Conservation (phyloP, 2,797 vertebrate species). For the Galagoides demidoff region DNA sequence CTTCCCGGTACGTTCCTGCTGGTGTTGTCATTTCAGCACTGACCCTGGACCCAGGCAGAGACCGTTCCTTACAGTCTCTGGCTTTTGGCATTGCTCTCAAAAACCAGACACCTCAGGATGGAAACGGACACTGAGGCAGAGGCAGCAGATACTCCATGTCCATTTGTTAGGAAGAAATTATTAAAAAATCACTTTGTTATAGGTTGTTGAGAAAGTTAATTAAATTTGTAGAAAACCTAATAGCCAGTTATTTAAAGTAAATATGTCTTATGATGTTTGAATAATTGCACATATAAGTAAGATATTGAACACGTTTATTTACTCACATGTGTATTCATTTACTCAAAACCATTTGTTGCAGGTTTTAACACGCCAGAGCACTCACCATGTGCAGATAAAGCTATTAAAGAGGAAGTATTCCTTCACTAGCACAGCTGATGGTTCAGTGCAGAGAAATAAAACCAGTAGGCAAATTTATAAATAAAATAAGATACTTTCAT, state of each 20-base stretch:
- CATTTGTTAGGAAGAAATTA: constrained; percentile 62
- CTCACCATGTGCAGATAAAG: neutral
- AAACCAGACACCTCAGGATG: neutral
- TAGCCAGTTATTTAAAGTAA: neutral
- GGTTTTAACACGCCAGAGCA: neutral
- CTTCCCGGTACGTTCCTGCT: constrained; percentile 41
- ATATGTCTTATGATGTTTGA: neutral
- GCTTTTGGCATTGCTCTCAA: neutral
- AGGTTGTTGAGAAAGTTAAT: constrained; percentile 18
- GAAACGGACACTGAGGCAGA: constrained; percentile 17
- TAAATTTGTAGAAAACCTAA: constrained; percentile 53
- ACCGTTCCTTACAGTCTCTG: neutral
- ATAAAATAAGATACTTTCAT: neutral
- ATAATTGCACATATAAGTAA: neutral
- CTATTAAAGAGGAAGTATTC: neutral
- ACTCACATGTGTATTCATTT: neutral
- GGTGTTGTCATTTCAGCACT: neutral
- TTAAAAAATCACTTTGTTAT: constrained; percentile 31
- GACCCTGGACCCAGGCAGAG: neutral
- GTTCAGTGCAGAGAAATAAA: neutral
- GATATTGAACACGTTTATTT: neutral
- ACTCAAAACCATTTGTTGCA: neutral
- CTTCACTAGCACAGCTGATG: neutral
- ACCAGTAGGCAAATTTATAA: neutral
- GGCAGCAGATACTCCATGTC: neutral